Evolutionary conservation across 1,140 invertebrate species (phyloP), one percentile per base, ranked within the genome.

Genomic region (Nixonia krombeini): DNA sequence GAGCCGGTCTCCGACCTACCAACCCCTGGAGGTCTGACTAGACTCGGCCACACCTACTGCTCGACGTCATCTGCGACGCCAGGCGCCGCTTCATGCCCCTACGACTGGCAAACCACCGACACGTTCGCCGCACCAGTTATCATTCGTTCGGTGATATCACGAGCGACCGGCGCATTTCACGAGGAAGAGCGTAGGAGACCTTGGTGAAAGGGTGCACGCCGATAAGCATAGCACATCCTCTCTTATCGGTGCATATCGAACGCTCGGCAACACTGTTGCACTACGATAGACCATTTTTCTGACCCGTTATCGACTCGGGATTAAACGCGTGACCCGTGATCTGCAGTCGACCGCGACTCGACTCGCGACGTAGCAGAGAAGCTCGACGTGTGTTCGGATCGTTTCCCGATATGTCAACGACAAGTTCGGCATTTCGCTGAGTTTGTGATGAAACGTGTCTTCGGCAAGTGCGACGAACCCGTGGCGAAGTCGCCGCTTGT

Each of bases 131-230:
- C 66, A 76, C 68, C 74, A 76, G 77, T 74, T 74, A 75, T 65
- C 81, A 73, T 71, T 82, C 78, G 70, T 68, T 75, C 70, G 70
- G 75, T 71, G 77, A 76, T 76, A 66, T 61, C 56, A 59, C 65
- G 73, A 65, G 51, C 59, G 72, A 29, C 25, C 28, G 31, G 42
- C 9, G 23, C 21, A 2, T 21, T 21, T 6, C 21, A 21, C 21
- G 6, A 2, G 21, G 21, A 21, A 33, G 13, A 33, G 31, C 13
- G 31, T 13, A 4, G n/a, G 12, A 33, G 21, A 6, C 10, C 10
- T 33, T 33, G 31, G 31, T 33, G 31, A 10, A 13, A 33, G 10
- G 6, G 9, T 6, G 12, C 35, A 33, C 29, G 16, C 35, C 23
- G 40, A 37, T 51, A 49, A 58, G 41, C 21, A 21, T 44, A 49